Evolutionary conservation across 2,888 invertebrate genomes (phyloP).

Genomic region (Chorisops tibialis): DNA sequence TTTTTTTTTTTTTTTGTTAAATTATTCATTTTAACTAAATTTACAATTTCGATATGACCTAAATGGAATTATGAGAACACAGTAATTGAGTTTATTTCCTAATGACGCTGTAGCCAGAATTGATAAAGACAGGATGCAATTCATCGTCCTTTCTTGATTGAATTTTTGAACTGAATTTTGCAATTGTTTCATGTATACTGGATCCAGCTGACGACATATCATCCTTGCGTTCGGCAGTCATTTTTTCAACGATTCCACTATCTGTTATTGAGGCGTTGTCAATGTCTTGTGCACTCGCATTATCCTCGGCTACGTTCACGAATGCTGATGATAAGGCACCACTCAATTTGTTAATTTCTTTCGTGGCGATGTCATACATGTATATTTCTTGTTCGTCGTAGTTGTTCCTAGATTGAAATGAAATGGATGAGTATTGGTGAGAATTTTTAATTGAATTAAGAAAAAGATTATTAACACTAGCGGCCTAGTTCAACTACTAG

Average conservation of each 20-base stretch:
- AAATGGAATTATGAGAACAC: background rate
- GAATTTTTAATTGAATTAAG: too few relatives aligned
- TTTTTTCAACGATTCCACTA: conserved; percentile 47
- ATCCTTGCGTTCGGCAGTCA: conserved; percentile 20
- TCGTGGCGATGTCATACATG: conserved; percentile 78
- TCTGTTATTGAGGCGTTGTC: conserved; percentile 58
- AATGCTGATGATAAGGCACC: conserved; percentile 82
- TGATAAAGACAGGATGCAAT: conserved; percentile 36
- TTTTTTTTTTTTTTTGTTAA: background rate
- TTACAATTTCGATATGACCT: background rate
- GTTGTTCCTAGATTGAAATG: conserved; percentile 38
- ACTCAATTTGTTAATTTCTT: conserved; percentile 71
- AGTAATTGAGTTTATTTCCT: conserved; percentile 27
- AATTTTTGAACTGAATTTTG: conserved; percentile 29
- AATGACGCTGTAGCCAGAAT: conserved; percentile 41
- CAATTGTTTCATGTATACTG: conserved; percentile 28
- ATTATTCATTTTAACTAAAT: background rate
- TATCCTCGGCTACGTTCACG: conserved; percentile 83
- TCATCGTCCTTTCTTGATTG: conserved; percentile 28
- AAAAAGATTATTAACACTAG: too few relatives aligned
- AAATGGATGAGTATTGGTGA: too few relatives aligned
- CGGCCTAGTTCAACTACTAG: too few relatives aligned
- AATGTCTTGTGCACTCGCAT: conserved; percentile 65
- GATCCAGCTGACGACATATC: conserved; percentile 39
- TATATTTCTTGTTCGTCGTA: conserved; percentile 71